These are phyloP conservation scores for Eretmodus cyanostictus DNA, from an alignment of 2,113 vertebrate genomes.

Conservation along the genomic window DNA sequence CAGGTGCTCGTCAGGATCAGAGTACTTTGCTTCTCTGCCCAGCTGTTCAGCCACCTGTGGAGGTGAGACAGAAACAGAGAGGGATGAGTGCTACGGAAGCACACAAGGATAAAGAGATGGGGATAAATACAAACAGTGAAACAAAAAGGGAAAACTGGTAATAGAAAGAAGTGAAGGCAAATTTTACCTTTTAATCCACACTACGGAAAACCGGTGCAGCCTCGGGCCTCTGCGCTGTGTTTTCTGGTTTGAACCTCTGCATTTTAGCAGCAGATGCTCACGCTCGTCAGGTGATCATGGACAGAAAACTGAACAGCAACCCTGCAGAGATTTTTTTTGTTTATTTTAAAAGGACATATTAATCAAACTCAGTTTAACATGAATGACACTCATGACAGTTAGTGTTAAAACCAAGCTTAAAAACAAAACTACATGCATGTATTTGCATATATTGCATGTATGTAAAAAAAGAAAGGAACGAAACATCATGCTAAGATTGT, in stretches of 20 bases:
- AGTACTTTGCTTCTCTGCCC: slow-evolving; percentile 1
- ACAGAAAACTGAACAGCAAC: neutral
- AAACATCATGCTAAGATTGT: neutral
- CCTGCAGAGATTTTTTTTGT: neutral
- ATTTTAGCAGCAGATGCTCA: neutral
- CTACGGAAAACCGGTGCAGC: neutral
- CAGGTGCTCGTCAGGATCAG: slow-evolving; percentile 38
- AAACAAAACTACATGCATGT: neutral
- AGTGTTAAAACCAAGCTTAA: neutral
- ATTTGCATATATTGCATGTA: neutral
- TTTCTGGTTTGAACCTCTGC: neutral
- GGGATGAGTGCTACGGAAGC: neutral
- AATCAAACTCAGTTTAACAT: neutral
- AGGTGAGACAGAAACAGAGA: slow-evolving; percentile 13
- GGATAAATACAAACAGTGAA: neutral
- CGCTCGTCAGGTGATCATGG: neutral
- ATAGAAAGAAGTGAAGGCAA: neutral
- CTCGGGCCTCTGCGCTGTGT: neutral
- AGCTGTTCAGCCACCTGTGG: slow-evolving; percentile 51
- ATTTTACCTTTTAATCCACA: neutral
- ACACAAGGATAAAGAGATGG: neutral
- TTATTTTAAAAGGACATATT: neutral
- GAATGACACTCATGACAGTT: neutral
- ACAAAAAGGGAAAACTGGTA: neutral
- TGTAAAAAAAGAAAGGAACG: neutral